These are phyloP conservation scores for Ophion ellenae DNA, from an alignment of 2,888 invertebrate species.

Conservation along the genomic window DNA sequence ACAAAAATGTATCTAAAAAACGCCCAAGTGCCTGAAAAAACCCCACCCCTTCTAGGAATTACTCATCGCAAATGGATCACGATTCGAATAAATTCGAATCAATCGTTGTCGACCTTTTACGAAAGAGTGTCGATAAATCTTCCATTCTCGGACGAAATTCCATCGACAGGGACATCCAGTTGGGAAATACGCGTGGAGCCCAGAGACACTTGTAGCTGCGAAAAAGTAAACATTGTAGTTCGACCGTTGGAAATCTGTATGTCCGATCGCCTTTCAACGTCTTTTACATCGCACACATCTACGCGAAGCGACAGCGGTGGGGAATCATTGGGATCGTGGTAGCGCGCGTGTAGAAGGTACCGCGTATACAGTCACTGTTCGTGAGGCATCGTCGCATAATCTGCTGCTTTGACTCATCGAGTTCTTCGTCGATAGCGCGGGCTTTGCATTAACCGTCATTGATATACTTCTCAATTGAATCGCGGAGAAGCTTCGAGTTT, in stretches of 20 bases:
- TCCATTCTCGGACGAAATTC: neutral
- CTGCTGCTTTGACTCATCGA: constrained; percentile 3
- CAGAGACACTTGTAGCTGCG: neutral
- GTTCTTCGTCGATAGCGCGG: neutral
- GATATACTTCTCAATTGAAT: neutral
- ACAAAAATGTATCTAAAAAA: neutral
- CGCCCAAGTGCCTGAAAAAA: too few relatives aligned
- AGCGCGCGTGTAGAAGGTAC: neutral
- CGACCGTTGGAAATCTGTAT: neutral
- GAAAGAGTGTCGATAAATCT: neutral
- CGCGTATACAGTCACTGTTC: constrained; percentile 1
- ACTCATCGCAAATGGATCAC: too few relatives aligned
- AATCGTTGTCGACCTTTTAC: neutral
- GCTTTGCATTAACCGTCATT: neutral
- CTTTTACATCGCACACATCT: neutral
- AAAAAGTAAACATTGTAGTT: neutral
- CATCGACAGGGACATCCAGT: neutral
- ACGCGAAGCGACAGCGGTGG: constrained; percentile 7
- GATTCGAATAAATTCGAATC: neutral
- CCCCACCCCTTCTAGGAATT: too few relatives aligned
- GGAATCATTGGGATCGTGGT: constrained; percentile 21
- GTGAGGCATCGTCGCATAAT: constrained; percentile 17
- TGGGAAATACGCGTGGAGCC: neutral
- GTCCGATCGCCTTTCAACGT: neutral
- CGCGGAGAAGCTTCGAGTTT: neutral